A percentile compares a stretch with the other conserved stretches of the same genome.
phyloP scores from a whole-genome alignment of 1,140 invertebrate genomes.

The Aphaenogaster floridana region DNA sequence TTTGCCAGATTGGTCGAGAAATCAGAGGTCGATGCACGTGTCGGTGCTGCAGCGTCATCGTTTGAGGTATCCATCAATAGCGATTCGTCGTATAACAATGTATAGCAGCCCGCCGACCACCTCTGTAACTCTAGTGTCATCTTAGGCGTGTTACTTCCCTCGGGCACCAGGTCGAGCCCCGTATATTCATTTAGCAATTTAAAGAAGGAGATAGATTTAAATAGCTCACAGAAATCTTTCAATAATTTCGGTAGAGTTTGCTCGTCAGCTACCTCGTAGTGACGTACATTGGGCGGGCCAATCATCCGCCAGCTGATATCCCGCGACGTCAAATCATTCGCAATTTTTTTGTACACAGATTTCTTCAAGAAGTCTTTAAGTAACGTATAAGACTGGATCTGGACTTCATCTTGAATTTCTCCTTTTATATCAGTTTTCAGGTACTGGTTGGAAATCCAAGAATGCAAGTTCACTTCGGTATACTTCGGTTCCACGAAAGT shows the following conservation, averaged over 20 bases:
- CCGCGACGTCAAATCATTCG: constrained; percentile 84
- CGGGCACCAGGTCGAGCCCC: constrained; percentile 88
- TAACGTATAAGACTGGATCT: constrained; percentile 88
- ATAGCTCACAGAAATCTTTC: constrained; percentile 85
- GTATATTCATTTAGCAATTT: constrained; percentile 89
- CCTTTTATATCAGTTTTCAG: constrained; percentile 84
- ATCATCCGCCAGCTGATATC: constrained; percentile 88
- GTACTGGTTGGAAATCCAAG: constrained; percentile 87
- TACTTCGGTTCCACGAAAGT: constrained; percentile 73
- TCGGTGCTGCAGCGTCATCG: not conserved
- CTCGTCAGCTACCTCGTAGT: constrained; percentile 88
- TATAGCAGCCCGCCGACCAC: constrained; percentile 90
- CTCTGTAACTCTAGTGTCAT: constrained; percentile 89
- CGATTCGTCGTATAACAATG: constrained; percentile 83
- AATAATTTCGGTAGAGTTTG: constrained; percentile 84
- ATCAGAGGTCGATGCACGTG: not conserved
- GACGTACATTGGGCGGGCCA: constrained; percentile 89
- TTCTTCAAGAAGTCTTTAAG: constrained; percentile 87
- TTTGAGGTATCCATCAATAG: not conserved
- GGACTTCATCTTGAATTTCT: constrained; percentile 88
- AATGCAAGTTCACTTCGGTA: constrained; percentile 78
- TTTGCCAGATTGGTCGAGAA: constrained; percentile 82
- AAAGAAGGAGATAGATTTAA: constrained; percentile 87
- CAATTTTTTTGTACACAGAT: constrained; percentile 85
- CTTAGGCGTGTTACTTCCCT: constrained; percentile 78